These are phyloP conservation scores for Cantharis lateralis DNA, from an alignment of 2,888 invertebrate genomes.

Conservation along the genomic window DNA sequence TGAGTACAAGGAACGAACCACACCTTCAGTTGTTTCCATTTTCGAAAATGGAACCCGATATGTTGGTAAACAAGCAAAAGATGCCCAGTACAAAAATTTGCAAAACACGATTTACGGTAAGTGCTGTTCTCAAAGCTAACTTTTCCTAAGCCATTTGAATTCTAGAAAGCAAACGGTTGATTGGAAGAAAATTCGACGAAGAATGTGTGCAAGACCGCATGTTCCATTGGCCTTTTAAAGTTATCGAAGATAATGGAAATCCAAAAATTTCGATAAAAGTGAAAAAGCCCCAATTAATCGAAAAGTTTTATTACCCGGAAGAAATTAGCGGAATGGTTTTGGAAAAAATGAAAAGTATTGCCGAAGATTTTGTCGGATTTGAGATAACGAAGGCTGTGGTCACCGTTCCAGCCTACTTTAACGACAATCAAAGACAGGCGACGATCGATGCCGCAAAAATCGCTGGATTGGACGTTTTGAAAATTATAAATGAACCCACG, in stretches of 20 bases:
- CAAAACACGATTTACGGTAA: slow-evolving; percentile 29
- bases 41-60: slow-evolving; percentile 4
- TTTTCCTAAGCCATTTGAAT: neutral
- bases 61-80: slow-evolving; percentile 27
- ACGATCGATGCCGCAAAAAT: slow-evolving; percentile 29
- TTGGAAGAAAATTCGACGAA: slow-evolving; percentile 26
- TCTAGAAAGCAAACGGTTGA: slow-evolving; percentile 30
- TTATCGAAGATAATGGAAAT: slow-evolving; percentile 13
- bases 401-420: slow-evolving; percentile 33
- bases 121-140: neutral
- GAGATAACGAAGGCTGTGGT: slow-evolving; percentile 24
- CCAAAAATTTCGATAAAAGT: slow-evolving; percentile 22
- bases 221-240: slow-evolving; percentile 23
- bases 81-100: slow-evolving; percentile 11
- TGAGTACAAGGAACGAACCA: slow-evolving; percentile 16
- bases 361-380: slow-evolving; percentile 5
- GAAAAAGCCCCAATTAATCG: neutral
- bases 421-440: slow-evolving; percentile 30
- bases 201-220: slow-evolving; percentile 20
- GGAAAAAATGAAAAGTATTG: slow-evolving; percentile 18
- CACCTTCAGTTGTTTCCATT: slow-evolving; percentile 27
- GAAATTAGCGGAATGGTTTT: slow-evolving; percentile 29
- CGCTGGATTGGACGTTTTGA: slow-evolving; percentile 22
- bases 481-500: slow-evolving; percentile 28
- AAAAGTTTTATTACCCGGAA: slow-evolving; percentile 22